phyloP scores from a whole-genome alignment of 2,113 vertebrate species.

The Podilymbus podiceps region DNA sequence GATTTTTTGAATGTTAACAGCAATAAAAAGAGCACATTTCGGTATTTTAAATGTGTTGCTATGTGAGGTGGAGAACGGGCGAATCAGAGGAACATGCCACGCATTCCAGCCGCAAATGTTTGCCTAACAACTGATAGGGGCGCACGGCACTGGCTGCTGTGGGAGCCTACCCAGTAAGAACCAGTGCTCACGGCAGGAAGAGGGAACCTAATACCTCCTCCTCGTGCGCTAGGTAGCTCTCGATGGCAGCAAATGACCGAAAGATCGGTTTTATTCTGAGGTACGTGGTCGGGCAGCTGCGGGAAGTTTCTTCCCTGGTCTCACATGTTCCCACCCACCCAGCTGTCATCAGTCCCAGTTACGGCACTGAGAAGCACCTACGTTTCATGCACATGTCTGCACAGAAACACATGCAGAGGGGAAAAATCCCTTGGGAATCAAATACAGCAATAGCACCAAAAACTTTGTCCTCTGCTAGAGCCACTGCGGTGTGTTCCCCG shows the following conservation, averaged over 20 bases:
- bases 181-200: neutral
- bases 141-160: neutral
- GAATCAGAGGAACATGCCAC: neutral
- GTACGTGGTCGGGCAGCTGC: neutral
- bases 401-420: neutral
- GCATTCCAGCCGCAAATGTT: slow-evolving; percentile 25
- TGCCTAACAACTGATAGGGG: neutral
- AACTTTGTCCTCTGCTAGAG: neutral
- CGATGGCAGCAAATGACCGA: fast-evolving
- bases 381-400: neutral
- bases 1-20: neutral
- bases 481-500: neutral
- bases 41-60: neutral
- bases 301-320: neutral
- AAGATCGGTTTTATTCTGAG: neutral
- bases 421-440: neutral
- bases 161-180: neutral
- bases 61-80: neutral
- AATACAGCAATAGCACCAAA: neutral
- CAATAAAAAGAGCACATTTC: neutral
- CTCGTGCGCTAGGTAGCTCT: neutral
- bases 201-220: neutral
- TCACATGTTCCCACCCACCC: neutral
- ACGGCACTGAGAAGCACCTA: neutral
- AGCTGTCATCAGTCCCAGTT: neutral